These are phyloP conservation scores for Mormyrops boulengeri DNA, from an alignment of 2,797 vertebrate genomes.

Conservation along the genomic window DNA sequence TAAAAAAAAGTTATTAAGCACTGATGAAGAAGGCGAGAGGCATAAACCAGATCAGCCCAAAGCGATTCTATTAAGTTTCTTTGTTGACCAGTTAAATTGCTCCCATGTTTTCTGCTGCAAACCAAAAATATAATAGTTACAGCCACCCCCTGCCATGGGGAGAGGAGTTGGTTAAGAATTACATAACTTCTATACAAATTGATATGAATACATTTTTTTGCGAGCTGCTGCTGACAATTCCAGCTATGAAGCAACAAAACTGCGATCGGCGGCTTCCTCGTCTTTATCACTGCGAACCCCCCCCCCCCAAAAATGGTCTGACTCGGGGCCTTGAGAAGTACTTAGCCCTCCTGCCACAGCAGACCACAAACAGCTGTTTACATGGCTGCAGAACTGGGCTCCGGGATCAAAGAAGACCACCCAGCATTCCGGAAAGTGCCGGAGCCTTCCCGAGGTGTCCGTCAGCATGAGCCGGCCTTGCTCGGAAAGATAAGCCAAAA, in stretches of 20 bases:
- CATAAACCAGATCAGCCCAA: not conserved
- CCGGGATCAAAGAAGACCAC: not conserved
- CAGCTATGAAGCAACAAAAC: not conserved
- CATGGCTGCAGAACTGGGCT: not conserved
- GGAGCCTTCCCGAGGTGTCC: not conserved
- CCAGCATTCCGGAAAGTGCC: not conserved
- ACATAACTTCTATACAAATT: not conserved
- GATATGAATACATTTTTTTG: not conserved
- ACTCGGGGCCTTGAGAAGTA: not conserved
- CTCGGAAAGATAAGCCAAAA: not conserved
- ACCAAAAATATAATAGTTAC: not conserved
- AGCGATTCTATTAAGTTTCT: not conserved
- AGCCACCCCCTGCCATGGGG: not conserved
- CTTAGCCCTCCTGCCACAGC: not conserved
- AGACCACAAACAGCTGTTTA: constrained; percentile 10
- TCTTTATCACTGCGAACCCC: not conserved
- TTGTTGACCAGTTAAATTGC: not conserved
- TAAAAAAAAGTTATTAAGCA: not conserved
- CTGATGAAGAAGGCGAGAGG: not conserved
- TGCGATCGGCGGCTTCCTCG: not conserved
- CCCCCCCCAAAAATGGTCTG: not conserved
- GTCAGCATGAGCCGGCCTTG: not conserved
- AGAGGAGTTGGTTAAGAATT: not conserved
- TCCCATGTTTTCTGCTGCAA: not conserved
- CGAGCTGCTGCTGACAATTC: not conserved